Conservation (phyloP, 2,113 vertebrate genomes). For the Addax nasomaculatus region DNA sequence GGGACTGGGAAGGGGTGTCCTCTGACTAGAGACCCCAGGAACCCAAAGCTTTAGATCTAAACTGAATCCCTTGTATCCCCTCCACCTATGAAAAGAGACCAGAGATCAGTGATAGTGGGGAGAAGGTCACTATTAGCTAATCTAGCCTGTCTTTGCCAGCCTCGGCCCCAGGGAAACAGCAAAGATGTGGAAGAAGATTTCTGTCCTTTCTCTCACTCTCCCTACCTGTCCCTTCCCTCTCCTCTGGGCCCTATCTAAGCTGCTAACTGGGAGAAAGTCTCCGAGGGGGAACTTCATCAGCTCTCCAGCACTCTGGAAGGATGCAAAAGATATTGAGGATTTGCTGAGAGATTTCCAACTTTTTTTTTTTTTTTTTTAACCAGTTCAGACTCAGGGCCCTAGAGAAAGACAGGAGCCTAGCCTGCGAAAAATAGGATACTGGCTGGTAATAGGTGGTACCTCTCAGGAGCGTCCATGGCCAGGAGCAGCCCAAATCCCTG, state of each 20-base stretch:
- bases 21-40: neutral
- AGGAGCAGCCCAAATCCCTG: neutral
- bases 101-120: neutral
- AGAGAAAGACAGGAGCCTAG: neutral
- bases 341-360: neutral
- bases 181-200: neutral
- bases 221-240: neutral
- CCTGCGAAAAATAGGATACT: neutral
- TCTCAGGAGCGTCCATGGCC: neutral
- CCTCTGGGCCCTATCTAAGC: neutral
- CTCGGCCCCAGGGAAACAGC: neutral
- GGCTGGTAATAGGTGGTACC: neutral
- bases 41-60: neutral
- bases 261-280: neutral
- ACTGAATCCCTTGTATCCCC: neutral
- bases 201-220: neutral
- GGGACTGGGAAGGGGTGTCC: neutral
- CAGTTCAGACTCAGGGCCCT: neutral
- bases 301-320: neutral
- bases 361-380: neutral
- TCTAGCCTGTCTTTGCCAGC: neutral
- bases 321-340: neutral
- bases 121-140: neutral
- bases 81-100: neutral
- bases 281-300: neutral